A percentile compares a stretch with the other conserved stretches of the same genome.
Evolutionary conservation across 2,113 vertebrate species (phyloP).

Genomic region (Leiothrix lutea): DNA sequence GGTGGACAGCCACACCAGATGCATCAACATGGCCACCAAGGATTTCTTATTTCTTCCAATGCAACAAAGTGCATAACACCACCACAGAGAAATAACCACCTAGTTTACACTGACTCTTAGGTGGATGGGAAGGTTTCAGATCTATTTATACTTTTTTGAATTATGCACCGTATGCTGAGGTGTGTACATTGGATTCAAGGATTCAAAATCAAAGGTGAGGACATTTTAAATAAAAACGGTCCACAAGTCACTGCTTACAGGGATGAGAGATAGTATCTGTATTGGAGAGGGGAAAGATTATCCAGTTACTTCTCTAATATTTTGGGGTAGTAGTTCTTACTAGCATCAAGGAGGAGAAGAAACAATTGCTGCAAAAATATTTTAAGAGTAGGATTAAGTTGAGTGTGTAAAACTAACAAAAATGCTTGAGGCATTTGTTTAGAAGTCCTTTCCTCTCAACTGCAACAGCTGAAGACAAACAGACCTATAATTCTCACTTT

Average conservation of each 20-base stretch:
- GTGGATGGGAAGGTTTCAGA: background rate
- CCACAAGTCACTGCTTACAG: background rate
- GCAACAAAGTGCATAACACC: background rate
- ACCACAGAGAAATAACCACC: background rate
- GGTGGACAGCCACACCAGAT: background rate
- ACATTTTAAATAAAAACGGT: background rate
- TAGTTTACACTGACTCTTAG: background rate
- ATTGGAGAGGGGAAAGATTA: background rate
- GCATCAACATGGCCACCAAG: background rate
- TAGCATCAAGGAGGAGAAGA: background rate
- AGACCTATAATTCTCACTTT: background rate
- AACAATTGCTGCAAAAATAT: background rate
- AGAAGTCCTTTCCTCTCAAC: background rate
- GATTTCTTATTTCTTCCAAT: background rate
- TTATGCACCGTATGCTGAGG: accelerated
- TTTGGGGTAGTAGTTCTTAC: background rate
- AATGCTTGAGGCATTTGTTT: background rate
- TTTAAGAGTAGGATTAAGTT: background rate
- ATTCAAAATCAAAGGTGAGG: background rate
- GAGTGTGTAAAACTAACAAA: background rate
- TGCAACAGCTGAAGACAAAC: background rate
- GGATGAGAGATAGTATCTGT: accelerated
- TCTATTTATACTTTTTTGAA: background rate
- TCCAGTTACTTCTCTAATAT: background rate
- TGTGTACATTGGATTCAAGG: background rate